These are phyloP conservation scores for Seira sanloemensis DNA, from an alignment of 2,888 invertebrate genomes.

Conservation along the genomic window DNA sequence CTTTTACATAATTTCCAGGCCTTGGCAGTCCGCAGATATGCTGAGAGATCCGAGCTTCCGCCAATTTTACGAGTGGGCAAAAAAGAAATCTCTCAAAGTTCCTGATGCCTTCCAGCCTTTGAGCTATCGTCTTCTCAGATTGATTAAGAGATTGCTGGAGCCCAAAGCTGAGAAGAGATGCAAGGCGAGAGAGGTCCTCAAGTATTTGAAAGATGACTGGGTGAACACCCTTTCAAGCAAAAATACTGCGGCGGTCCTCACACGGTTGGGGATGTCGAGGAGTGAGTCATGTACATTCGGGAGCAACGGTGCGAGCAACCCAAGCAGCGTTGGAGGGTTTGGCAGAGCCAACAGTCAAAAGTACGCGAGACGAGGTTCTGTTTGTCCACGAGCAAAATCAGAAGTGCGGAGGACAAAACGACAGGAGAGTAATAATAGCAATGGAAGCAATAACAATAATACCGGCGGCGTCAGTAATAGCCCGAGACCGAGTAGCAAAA, in stretches of 20 bases:
- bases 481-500: background rate
- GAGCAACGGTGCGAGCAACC: background rate
- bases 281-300: conserved; percentile 37
- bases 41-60: conserved; percentile 84
- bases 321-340: conserved; percentile 16
- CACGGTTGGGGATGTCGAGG: conserved; percentile 41
- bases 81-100: conserved; percentile 80
- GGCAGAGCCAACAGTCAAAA: conserved; percentile 37
- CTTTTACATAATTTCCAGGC: too few relatives aligned
- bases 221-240: conserved; percentile 67
- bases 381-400: conserved; percentile 41
- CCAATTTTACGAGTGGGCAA: conserved; percentile 81
- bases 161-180: conserved; percentile 82
- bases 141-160: conserved; percentile 83
- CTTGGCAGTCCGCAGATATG: conserved; percentile 81
- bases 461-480: conserved; percentile 18
- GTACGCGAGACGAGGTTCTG: conserved; percentile 27
- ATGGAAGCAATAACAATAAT: conserved; percentile 22
- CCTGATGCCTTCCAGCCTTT: conserved; percentile 80
- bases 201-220: conserved; percentile 81
- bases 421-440: conserved; percentile 23
- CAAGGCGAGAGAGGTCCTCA: conserved; percentile 79
- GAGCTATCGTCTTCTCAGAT: conserved; percentile 82
- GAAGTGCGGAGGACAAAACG: conserved; percentile 12
- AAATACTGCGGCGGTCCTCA: conserved; percentile 37